Conservation (phyloP, 2,888 invertebrate species). For the Ferdinandea cuprea region DNA sequence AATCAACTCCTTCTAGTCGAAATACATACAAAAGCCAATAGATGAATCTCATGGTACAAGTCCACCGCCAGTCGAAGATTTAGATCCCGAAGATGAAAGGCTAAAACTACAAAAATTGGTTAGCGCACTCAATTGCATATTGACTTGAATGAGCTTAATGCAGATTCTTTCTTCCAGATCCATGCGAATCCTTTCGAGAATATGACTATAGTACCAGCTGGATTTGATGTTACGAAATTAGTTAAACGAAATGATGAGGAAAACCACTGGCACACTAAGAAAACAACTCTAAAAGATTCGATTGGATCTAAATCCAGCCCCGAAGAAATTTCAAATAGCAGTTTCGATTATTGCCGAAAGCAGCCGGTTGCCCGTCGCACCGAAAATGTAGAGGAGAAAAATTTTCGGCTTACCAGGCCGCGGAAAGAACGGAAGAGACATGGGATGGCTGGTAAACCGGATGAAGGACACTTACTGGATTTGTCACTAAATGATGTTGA, state of each 20-base stretch:
- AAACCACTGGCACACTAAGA: conserved; percentile 78
- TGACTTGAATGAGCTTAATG: conserved; percentile 33
- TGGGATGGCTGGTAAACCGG: background rate
- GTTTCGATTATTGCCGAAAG: background rate
- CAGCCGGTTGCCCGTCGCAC: conserved; percentile 34
- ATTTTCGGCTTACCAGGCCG: conserved; percentile 72
- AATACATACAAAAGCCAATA: background rate
- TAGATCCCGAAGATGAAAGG: background rate
- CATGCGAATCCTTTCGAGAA: conserved; percentile 61
- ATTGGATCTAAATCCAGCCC: conserved; percentile 29
- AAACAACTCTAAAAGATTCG: conserved; percentile 75
- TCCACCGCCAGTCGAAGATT: background rate
- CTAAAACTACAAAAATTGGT: conserved; percentile 25
- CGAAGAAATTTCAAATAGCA: background rate
- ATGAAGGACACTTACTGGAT: conserved; percentile 38
- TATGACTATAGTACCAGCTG: conserved; percentile 76
- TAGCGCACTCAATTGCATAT: background rate
- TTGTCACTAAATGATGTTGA: conserved; percentile 32
- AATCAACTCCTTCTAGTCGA: background rate
- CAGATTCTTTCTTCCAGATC: conserved; percentile 7
- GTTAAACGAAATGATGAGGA: conserved; percentile 74
- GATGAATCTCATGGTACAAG: background rate
- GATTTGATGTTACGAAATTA: conserved; percentile 76
- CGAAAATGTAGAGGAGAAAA: conserved; percentile 58
- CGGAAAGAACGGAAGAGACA: conserved; percentile 63